phyloP scores from a whole-genome alignment of 2,888 invertebrate species.

The Gisinianus flammeolus region DNA sequence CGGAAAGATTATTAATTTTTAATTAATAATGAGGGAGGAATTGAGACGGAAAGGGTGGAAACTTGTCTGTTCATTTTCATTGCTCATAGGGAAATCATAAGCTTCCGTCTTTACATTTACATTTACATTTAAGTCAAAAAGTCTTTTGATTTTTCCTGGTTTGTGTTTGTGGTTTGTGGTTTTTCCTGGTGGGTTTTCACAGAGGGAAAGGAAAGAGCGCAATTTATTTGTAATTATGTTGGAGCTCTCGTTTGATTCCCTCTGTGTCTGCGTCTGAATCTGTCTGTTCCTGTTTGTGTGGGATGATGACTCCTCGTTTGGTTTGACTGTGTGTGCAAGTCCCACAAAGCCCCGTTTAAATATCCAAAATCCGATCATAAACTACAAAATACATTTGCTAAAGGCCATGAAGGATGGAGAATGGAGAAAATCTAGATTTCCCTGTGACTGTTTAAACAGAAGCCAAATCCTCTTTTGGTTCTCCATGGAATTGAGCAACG shows the following conservation, averaged over 20 bases:
- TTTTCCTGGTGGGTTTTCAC: too few species aligned
- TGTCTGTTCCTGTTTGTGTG: too few species aligned
- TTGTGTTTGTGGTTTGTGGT: too few species aligned
- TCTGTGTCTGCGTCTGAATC: neutral
- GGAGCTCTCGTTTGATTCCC: too few species aligned
- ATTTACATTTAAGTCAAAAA: neutral
- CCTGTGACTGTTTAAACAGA: slow-evolving; percentile 40
- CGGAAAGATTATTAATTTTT: neutral
- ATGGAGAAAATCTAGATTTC: neutral
- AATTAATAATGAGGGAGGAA: neutral
- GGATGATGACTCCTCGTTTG: neutral
- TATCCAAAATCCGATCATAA: slow-evolving; percentile 44
- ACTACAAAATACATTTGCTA: neutral
- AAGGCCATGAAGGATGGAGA: slow-evolving; percentile 13
- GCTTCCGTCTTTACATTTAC: neutral
- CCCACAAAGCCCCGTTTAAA: slow-evolving; percentile 25
- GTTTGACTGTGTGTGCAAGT: neutral
- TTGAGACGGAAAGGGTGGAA: neutral
- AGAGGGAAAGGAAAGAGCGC: neutral
- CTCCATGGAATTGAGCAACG: neutral
- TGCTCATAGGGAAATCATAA: neutral
- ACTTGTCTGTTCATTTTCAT: neutral
- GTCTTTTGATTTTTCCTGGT: neutral
- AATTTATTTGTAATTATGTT: neutral
- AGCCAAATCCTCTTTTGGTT: slow-evolving; percentile 39